Evolutionary conservation across 2,888 invertebrate genomes (phyloP), one percentile per base, ranked within the genome.

Genomic region (Hirtodrosophila histrioides): DNA sequence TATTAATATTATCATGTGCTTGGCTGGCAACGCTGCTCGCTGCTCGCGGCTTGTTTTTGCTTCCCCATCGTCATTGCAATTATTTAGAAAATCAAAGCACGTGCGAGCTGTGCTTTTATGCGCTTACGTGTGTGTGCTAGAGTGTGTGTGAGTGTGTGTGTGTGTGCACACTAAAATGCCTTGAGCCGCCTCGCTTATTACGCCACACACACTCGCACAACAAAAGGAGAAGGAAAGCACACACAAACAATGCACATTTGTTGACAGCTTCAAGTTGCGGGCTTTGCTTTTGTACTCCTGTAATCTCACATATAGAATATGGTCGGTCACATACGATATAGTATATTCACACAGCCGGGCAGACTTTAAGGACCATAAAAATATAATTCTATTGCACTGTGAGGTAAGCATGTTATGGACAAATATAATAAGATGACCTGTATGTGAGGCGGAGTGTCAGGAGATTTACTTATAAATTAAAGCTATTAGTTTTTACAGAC

Each of bases 1-100:
- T 86, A 84, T 84, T 83, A 81, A 78, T 84, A 84, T 84, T 86
- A 83, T 84, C 84, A 86, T 86, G 84, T 69, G 83, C 80, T 43
- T 49, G 69, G 45, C 68, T 58, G 67, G 45, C 51, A 51, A 24
- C 17, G 76, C 69, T 60, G 7, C 17, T 12, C 35, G 12, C 23
- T 17, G 17, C 53, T 36, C 41, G 10, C 23, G 37, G 43, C 69
- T 50, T 68, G 69, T 56, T 31, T 31, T 31, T 31, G 31, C 31
- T 7, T 31, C 56, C 50, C 37, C 74, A 61, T 73, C 69, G 84
- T 78, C 81, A 78, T 71, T 78, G 82, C 85, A 82, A 85, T 82
- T 82, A 84, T 84, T 84, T 84, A 76, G 67, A 74, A 84, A 84
- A 83, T 84, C 84, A 80, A 70, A 80, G 86, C 84, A 84, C 84